These are phyloP conservation scores for Ophion costatus DNA, from an alignment of 2,888 invertebrate genomes.

Conservation along the genomic window DNA sequence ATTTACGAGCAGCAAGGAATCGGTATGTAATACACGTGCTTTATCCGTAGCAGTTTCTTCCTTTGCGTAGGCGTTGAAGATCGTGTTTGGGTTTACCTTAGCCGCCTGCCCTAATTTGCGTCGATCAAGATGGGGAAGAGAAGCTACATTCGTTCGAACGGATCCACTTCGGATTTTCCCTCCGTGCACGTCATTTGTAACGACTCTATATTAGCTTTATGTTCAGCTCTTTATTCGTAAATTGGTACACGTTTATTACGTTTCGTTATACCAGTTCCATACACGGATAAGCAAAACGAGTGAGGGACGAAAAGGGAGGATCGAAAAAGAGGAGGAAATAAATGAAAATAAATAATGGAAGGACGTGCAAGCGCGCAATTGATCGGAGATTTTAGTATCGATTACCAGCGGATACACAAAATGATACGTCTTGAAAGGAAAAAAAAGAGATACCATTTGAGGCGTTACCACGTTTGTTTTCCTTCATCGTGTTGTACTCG, in stretches of 20 bases:
- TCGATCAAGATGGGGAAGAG: conserved; percentile 59
- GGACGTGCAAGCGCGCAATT: conserved; percentile 52
- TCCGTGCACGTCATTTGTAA: conserved; percentile 76
- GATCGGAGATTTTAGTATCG: conserved; percentile 42
- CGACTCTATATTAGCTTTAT: conserved; percentile 72
- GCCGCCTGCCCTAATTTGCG: conserved; percentile 30
- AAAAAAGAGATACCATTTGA: conserved; percentile 7
- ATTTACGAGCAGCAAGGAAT: conserved; percentile 63
- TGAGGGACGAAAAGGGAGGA: conserved; percentile 6
- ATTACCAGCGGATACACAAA: conserved; percentile 36
- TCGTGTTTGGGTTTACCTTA: conserved; percentile 20
- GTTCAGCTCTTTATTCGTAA: too few species aligned
- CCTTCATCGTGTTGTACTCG: conserved; percentile 1
- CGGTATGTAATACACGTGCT: conserved; percentile 60
- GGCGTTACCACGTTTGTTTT: conserved; percentile 23
- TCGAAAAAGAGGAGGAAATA: conserved; percentile 19
- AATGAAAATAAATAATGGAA: conserved; percentile 7
- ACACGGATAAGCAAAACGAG: background rate
- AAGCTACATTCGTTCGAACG: conserved; percentile 37
- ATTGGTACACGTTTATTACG: conserved; percentile 74
- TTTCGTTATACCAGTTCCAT: conserved; percentile 69
- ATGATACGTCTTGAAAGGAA: conserved; percentile 48
- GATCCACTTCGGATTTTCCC: conserved; percentile 42
- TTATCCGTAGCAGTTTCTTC: conserved; percentile 53
- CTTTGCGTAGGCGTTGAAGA: conserved; percentile 41